Percentiles rank a stretch among this genome's conserved stretches.
Conservation (phyloP, 2,888 invertebrate genomes). For the Tenthredo scrophulariae region DNA sequence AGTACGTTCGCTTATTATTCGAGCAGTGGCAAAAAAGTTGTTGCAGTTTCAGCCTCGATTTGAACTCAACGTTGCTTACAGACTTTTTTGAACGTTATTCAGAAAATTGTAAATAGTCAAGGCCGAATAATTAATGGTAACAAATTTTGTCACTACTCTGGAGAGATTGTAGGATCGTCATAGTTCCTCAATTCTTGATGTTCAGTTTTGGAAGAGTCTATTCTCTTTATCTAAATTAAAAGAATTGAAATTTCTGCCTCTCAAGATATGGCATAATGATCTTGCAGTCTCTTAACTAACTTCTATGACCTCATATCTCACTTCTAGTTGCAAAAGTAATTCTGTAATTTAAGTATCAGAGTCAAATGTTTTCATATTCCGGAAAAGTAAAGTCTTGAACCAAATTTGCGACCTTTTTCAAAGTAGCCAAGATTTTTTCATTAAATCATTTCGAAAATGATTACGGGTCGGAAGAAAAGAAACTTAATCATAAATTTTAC, state of each 20-base stretch:
- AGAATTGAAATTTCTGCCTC: neutral
- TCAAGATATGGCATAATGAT: neutral
- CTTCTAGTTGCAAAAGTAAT: neutral
- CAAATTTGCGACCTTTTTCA: neutral
- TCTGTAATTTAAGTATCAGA: neutral
- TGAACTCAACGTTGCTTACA: neutral
- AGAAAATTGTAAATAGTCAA: neutral
- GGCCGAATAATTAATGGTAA: neutral
- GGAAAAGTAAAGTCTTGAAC: neutral
- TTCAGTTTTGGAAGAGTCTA: neutral
- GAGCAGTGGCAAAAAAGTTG: conserved; percentile 17
- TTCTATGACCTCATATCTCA: conserved; percentile 39
- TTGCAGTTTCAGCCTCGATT: neutral
- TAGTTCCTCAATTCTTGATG: neutral
- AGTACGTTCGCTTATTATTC: conserved; percentile 66
- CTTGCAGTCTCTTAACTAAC: conserved; percentile 28
- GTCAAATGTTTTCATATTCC: neutral
- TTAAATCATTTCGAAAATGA: neutral
- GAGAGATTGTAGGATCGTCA: conserved; percentile 17
- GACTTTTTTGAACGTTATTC: neutral
- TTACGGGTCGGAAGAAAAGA: neutral
- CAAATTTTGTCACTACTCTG: conserved; percentile 9
- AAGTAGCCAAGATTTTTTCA: neutral
- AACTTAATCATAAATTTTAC: neutral
- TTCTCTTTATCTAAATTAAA: neutral